Percentiles rank a stretch among this genome's conserved stretches.
Conservation (phyloP, 2,113 vertebrate species). For the Choloepus hoffmanni region DNA sequence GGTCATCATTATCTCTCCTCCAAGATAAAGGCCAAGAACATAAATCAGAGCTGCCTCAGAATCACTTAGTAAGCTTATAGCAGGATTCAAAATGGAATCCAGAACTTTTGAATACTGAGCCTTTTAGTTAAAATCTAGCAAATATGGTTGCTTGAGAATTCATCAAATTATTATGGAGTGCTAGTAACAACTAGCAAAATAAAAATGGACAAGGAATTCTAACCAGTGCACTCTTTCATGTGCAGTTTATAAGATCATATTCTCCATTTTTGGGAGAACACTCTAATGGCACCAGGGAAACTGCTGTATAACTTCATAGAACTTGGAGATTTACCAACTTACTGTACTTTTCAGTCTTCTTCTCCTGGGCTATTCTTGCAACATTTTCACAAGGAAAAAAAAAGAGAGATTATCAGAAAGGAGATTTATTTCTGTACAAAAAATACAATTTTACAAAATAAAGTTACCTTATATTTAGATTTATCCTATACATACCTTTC, state of each 20-base stretch:
- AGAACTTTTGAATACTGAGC: neutral
- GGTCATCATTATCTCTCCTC: neutral
- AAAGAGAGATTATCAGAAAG: neutral
- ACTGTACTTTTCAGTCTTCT: rapidly evolving
- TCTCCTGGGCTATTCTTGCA: neutral
- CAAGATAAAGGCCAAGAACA: neutral
- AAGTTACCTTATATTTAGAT: neutral
- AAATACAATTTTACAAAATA: neutral
- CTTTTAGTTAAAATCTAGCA: neutral
- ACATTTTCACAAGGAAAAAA: neutral
- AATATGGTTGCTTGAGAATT: neutral
- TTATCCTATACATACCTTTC: neutral
- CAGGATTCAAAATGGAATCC: neutral
- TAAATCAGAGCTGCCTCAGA: neutral
- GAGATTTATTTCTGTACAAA: neutral
- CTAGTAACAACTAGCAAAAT: neutral
- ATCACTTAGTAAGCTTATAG: neutral
- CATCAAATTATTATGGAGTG: neutral
- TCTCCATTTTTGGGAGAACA: neutral
- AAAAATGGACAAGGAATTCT: too few relatives aligned
- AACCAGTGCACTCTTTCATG: rapidly evolving
- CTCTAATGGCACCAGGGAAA: neutral
- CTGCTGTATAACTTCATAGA: neutral
- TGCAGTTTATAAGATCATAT: rapidly evolving
- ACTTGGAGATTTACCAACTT: neutral